A percentile compares a stretch with the other conserved stretches of the same genome.
Evolutionary conservation across 2,888 invertebrate species (phyloP).

Genomic region (Cosmia trapezina): DNA sequence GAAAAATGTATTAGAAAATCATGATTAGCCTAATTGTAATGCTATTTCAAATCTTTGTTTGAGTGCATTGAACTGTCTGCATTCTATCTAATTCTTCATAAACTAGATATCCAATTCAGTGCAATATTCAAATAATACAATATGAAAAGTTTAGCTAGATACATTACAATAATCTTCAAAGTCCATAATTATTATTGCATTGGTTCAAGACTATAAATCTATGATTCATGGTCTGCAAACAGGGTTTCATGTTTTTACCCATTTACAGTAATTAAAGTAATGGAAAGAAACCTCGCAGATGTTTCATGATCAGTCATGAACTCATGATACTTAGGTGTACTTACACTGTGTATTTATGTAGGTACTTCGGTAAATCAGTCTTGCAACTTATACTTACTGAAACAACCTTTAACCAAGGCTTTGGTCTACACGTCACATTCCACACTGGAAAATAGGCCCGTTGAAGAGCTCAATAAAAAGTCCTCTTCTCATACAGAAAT

Average conservation of each 20-base stretch:
- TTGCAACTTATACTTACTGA: no score
- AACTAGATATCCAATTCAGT: neutral
- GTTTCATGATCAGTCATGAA: neutral
- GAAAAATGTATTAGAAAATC: neutral
- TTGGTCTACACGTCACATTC: no score
- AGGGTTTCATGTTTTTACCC: conserved; percentile 5
- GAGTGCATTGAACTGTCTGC: neutral
- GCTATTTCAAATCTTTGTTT: neutral
- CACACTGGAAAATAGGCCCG: no score
- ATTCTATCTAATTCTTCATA: neutral
- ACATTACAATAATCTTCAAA: neutral
- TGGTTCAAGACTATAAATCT: neutral
- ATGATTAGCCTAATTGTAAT: neutral
- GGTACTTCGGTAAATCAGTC: neutral
- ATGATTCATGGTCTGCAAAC: neutral
- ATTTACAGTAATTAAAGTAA: no score
- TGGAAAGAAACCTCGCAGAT: no score
- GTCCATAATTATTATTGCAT: neutral
- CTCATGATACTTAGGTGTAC: no score
- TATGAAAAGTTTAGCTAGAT: neutral
- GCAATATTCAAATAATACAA: neutral
- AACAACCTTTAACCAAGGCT: no score
- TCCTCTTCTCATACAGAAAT: no score
- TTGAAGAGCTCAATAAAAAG: no score
- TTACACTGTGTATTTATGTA: neutral